Evolutionary conservation across 2,113 vertebrate species (phyloP), one percentile per base, ranked within the genome.

Genomic region (Candoia aspera): DNA sequence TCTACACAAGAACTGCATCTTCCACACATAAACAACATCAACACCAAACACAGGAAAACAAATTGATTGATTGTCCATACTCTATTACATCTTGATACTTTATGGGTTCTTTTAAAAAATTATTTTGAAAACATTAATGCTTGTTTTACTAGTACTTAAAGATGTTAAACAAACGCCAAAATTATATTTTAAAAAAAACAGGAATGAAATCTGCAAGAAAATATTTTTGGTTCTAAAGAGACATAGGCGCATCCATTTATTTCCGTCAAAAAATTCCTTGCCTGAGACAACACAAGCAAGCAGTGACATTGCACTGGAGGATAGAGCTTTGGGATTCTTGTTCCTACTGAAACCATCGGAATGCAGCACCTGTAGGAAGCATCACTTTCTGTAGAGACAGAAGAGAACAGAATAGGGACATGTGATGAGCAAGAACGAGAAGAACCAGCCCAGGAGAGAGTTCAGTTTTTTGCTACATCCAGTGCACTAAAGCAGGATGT

Each of bases 1-100:
- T 99, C 99, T 99, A 99, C 98, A 99, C 98, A 99, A 99, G 98
- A 99, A 99, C 98, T 98, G 98, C 98, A 98, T 99, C 98, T 99
- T 99, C 98, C 98, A 99, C 99, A 99, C 98, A 97, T 98, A 98
- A 99, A 99, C 99, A 98, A 99, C 99, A 99, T 98, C 98, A 98
- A 99, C 98, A 99, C 98, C 97, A 98, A 98, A 99, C 99, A 99
- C 98, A 98, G 98, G 99, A 98, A 99, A 98, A 98, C 89, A 92
- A 89, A 89, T 85, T 89, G 98, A 98, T 98, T 99, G 99, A 99
- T 99, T 99, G 99, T 99, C 99, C 99, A 98, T 99, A 99, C 98
- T 98, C 98, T 97, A 97, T 98, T 98, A 98, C 98, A 98, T 98
- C 98, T 99, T 98, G 98, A 98, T 98, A 98, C 98, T 98, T 98